Percentiles rank a stretch among this genome's conserved stretches.
These are phyloP conservation scores for Tricholauxania praeusta DNA, from an alignment of 2,888 invertebrate species.

Conservation along the genomic window DNA sequence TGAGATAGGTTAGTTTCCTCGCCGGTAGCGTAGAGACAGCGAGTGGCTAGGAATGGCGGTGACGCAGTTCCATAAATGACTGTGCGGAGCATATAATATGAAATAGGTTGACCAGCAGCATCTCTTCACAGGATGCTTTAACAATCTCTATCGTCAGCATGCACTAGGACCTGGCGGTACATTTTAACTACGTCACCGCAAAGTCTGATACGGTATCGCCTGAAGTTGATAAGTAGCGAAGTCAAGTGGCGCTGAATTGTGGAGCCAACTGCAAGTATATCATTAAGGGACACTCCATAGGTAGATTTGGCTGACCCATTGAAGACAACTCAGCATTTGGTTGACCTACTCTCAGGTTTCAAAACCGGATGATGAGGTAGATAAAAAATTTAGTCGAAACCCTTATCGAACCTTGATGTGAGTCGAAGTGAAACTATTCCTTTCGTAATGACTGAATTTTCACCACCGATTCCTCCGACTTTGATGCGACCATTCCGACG, in stretches of 20 bases:
- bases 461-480: no score
- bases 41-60: neutral
- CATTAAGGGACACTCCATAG: slow-evolving; percentile 23
- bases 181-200: slow-evolving; percentile 17
- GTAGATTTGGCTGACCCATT: slow-evolving; percentile 7
- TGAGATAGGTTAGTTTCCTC: no score
- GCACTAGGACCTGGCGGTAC: slow-evolving; percentile 13
- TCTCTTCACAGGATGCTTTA: slow-evolving; percentile 21
- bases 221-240: slow-evolving; percentile 15
- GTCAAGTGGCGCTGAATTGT: neutral
- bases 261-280: neutral
- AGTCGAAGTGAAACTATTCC: no score
- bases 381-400: neutral
- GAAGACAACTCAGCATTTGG: slow-evolving; percentile 13
- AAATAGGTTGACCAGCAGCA: slow-evolving; percentile 15
- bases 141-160: slow-evolving; percentile 17
- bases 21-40: no score
- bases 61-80: slow-evolving; percentile 26
- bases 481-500: no score
- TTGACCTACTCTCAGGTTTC: slow-evolving; percentile 14
- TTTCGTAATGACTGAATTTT: no score
- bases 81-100: neutral
- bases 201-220: slow-evolving; percentile 10
- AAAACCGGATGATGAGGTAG: neutral
- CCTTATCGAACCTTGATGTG: no score